A percentile compares a stretch with the other conserved stretches of the same genome.
Conservation (phyloP, 2,797 vertebrate species). For the Heteromormyrus szaboi region DNA sequence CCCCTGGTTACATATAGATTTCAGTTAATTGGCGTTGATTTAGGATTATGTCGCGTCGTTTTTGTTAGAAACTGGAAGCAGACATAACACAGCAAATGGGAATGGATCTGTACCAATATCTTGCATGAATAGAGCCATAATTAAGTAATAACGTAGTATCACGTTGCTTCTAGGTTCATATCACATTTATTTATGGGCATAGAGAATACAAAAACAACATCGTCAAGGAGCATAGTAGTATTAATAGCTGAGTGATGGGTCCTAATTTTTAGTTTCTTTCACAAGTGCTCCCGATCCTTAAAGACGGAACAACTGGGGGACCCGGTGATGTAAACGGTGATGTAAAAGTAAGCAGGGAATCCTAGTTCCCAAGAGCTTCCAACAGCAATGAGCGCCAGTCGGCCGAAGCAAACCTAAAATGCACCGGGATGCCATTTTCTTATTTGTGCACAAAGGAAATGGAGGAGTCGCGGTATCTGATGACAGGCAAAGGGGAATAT, state of each 20-base stretch:
- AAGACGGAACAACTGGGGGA: constrained; percentile 34
- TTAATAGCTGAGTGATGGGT: background rate
- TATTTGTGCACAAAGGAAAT: constrained; percentile 2
- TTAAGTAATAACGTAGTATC: background rate
- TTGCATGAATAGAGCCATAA: background rate
- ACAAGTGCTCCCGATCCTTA: background rate
- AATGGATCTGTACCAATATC: background rate
- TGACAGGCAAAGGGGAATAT: background rate
- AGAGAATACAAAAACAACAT: background rate
- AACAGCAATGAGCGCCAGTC: background rate
- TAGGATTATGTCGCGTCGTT: background rate
- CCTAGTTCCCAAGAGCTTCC: constrained; percentile 39
- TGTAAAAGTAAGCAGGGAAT: constrained; percentile 50
- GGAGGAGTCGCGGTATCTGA: background rate
- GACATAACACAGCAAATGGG: background rate
- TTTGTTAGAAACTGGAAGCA: background rate
- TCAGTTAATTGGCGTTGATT: background rate
- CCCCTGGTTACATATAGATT: background rate
- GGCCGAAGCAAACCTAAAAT: background rate
- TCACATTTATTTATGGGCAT: background rate
- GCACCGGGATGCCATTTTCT: constrained; percentile 13
- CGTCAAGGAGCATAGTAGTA: background rate
- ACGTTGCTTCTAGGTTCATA: background rate
- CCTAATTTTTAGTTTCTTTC: background rate
- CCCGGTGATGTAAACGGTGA: constrained; percentile 59